A percentile compares a stretch with the other conserved stretches of the same genome.
These are phyloP conservation scores for Lerista edwardsae DNA, from an alignment of 2,797 vertebrate genomes.

Conservation along the genomic window DNA sequence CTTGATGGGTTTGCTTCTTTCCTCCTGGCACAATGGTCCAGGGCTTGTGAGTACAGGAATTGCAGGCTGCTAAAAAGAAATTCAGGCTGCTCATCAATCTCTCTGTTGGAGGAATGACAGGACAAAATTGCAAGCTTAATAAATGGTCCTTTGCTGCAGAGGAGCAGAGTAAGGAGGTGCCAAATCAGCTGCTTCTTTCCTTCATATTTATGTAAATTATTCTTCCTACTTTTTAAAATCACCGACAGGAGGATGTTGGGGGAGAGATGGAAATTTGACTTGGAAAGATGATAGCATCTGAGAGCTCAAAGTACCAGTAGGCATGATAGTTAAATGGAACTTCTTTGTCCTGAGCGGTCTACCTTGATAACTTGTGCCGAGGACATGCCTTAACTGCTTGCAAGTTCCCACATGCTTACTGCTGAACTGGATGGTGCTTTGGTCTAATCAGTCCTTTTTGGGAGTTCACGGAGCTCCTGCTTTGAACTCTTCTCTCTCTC, in stretches of 20 bases:
- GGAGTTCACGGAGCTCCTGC: too few species aligned
- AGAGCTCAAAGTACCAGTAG: neutral
- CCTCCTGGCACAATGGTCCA: slow-evolving; percentile 21
- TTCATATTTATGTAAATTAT: slow-evolving; percentile 17
- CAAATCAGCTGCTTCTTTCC: neutral
- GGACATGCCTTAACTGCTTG: too few species aligned
- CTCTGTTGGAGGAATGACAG: slow-evolving; percentile 26
- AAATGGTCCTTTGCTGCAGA: slow-evolving; percentile 11
- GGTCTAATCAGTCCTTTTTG: too few species aligned
- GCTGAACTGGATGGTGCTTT: too few species aligned
- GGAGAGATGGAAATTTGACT: neutral
- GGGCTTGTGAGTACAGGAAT: neutral
- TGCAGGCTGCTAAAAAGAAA: slow-evolving; percentile 14
- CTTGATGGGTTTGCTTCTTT: neutral
- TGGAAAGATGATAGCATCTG: neutral
- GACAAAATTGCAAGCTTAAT: slow-evolving; percentile 15
- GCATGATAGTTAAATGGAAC: too few species aligned
- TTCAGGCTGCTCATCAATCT: slow-evolving; percentile 6
- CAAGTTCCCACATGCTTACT: too few species aligned
- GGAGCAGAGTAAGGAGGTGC: slow-evolving; percentile 1
- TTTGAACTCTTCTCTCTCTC: too few species aligned
- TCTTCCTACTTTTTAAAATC: neutral
- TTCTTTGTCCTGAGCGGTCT: too few species aligned
- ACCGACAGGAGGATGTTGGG: neutral
- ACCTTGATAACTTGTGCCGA: too few species aligned